These are phyloP conservation scores for Plecturocebus donacophilus DNA, from an alignment of 2,113 vertebrate genomes.

Conservation along the genomic window DNA sequence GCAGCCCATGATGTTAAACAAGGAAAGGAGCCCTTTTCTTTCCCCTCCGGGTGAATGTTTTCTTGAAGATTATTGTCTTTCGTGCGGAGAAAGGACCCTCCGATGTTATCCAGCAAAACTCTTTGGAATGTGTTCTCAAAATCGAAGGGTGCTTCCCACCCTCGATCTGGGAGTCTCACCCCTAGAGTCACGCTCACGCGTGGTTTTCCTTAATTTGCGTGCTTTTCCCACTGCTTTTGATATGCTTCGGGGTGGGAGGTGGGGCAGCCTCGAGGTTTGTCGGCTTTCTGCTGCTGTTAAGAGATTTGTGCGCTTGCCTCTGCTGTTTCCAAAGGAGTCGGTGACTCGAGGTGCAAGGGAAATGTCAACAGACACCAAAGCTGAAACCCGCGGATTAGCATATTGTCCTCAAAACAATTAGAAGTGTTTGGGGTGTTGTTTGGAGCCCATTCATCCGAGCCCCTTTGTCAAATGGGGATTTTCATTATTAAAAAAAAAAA, in stretches of 20 bases:
- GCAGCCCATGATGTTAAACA: not conserved
- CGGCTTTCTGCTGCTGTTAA: slow-evolving; percentile 11
- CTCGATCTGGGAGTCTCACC: not conserved
- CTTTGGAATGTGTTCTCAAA: slow-evolving; percentile 48
- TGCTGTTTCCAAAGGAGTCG: not conserved
- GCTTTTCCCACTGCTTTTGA: not conserved
- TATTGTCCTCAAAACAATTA: slow-evolving; percentile 81
- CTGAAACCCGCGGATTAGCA: slow-evolving; percentile 64
- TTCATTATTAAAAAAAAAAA: slow-evolving; percentile 72
- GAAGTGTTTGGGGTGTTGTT: slow-evolving; percentile 78
- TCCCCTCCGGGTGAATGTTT: not conserved
- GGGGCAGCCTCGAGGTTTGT: not conserved
- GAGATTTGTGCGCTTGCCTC: slow-evolving; percentile 18
- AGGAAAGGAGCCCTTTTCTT: not conserved
- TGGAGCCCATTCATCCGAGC: slow-evolving; percentile 76
- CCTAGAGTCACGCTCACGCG: not conserved
- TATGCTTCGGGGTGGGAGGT: too few species aligned
- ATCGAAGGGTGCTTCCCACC: not conserved
- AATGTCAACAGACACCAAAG: slow-evolving; percentile 67
- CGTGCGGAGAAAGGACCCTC: not conserved
- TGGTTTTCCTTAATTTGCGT: not conserved
- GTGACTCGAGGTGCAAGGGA: not conserved
- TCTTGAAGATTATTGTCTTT: not conserved
- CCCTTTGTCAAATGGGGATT: slow-evolving; percentile 77
- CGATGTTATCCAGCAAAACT: not conserved